Base-by-base conservation (phyloP, 64 coral and sea anemone species). In the Montipora capricornis region DNA sequence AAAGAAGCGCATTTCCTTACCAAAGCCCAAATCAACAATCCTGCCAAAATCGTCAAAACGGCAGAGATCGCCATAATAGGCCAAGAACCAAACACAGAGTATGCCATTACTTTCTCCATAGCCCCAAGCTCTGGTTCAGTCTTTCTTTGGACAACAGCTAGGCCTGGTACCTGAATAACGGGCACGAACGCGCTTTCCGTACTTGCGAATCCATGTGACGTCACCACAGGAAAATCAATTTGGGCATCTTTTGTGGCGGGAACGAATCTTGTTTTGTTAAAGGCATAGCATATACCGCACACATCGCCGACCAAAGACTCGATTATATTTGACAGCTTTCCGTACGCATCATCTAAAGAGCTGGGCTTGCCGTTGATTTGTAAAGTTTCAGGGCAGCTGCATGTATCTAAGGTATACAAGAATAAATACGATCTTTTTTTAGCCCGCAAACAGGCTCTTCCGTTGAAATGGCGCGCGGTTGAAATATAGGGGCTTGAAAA, bases 1-100 rank as follows among this genome's bases (percentile, higher is more conserved):
- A 11, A 14, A 15, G 14, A 64, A 64, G 13, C 22, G 5, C 7
- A 5, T 19, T 46, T 79, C 16, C 90, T 37, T 87, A 93, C 91
- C 91, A 93, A 48, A 6, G 80, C 6, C 91, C 91, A 93, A 24
- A 86, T 87, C 45, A 87, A 5, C 24, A 87, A 76, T 49, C 58
- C 91, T 16, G 91, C 91, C 22, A 86, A 77, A 17, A 87, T 47
- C 6, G 91, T 81, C 83, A 93, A 87, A 15, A 53, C 19, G 20
- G 73, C 62, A 68, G 76, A 87, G 20, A 93, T 79, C 68, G 22
- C 83, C 20, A 80, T 44, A 68, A 93, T 61, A 14, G 91, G 91
- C 91, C 91, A 93, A 44, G 82, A 93, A 12, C 19, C 74, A 12
- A 87, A 87, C 4, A 93, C 91, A 1, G 83, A 87, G 14, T 3